Evolutionary conservation across 35 echinoderm and acorn worm species (phyloP).

Genomic region (Apostichopus japonicus): DNA sequence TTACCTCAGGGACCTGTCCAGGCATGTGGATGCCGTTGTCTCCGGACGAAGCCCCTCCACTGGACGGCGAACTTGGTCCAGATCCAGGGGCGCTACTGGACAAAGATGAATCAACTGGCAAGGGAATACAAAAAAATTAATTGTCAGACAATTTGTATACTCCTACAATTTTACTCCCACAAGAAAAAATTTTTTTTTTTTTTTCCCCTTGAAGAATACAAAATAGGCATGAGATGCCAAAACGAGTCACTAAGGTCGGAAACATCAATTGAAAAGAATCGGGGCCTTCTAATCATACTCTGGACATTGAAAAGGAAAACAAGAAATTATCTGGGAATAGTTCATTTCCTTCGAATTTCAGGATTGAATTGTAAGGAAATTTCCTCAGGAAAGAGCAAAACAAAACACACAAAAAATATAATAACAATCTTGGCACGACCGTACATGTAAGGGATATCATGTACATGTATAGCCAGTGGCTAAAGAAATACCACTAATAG

Average conservation of each 20-base stretch:
- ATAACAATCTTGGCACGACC: neutral
- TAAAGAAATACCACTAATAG: too few relatives aligned
- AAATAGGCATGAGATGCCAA: neutral
- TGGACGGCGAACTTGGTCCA: conserved; percentile 95
- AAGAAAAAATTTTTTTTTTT: neutral
- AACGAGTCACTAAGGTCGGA: too few relatives aligned
- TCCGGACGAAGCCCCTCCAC: conserved; percentile 61
- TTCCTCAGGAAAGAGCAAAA: neutral
- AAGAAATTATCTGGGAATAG: neutral
- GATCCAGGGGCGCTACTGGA: conserved; percentile 96
- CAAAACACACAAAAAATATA: neutral
- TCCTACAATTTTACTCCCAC: neutral
- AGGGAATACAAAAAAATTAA: conserved; percentile 1
- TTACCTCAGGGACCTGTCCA: conserved; percentile 74
- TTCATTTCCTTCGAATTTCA: neutral
- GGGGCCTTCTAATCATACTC: neutral
- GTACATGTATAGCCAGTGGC: too few relatives aligned
- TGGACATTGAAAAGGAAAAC: neutral
- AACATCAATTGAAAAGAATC: neutral
- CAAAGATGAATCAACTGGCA: conserved; percentile 88
- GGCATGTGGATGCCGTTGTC: conserved; percentile 71
- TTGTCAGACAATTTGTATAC: neutral
- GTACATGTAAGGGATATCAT: too few relatives aligned
- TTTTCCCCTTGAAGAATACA: neutral
- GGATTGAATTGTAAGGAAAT: neutral